A percentile compares a stretch with the other conserved stretches of the same genome.
Evolutionary conservation across 2,113 vertebrate genomes (phyloP).

Genomic region (Nibea albiflora): DNA sequence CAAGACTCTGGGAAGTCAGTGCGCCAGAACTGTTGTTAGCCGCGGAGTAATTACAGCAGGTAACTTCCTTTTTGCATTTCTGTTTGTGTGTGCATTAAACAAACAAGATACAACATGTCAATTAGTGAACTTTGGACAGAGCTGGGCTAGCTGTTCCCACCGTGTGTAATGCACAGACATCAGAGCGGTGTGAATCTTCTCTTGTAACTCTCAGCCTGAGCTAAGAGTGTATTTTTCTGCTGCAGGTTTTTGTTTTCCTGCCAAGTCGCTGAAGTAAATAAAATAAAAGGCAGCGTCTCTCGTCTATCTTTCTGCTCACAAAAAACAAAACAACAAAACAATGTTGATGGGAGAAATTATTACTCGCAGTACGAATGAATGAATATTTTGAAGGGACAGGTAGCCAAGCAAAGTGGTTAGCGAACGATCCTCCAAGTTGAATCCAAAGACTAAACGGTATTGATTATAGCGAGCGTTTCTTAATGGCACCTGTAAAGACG

Average conservation of each 20-base stretch:
- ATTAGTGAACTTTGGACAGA: not conserved
- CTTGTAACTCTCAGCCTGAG: not conserved
- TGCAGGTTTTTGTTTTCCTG: not conserved
- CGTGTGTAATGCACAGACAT: not conserved
- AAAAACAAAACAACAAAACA: not conserved
- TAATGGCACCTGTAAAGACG: conserved; percentile 12
- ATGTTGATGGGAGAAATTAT: not conserved
- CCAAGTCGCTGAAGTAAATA: not conserved
- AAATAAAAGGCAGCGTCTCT: not conserved
- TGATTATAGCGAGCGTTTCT: conserved; percentile 34
- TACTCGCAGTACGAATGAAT: not conserved
- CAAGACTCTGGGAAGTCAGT: not conserved
- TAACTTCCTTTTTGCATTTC: not conserved
- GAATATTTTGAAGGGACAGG: not conserved
- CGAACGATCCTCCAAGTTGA: conserved; percentile 6
- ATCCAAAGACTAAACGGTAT: conserved; percentile 3
- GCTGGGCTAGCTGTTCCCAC: not conserved
- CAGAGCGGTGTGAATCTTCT: not conserved
- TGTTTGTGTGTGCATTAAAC: not conserved
- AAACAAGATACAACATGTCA: not conserved
- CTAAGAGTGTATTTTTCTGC: too few relatives aligned
- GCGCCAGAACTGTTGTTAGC: not conserved
- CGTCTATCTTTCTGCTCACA: not conserved
- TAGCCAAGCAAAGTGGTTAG: not conserved
- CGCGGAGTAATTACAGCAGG: not conserved